Conservation (phyloP, 1,140 invertebrate genomes). For the Limonius californicus region DNA sequence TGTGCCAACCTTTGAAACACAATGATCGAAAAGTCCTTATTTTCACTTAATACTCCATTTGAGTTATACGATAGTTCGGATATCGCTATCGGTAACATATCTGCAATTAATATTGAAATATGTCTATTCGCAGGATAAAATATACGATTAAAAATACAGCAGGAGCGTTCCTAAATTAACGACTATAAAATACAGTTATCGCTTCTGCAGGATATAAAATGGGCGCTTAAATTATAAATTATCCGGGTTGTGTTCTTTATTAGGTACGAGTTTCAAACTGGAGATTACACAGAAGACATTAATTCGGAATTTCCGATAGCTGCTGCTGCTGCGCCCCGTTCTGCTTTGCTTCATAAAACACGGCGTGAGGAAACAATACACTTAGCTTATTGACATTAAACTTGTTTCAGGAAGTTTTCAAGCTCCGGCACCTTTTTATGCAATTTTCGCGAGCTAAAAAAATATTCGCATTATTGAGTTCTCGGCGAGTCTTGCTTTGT, state of each 20-base stretch:
- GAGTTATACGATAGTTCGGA: background rate
- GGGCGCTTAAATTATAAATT: slow-evolving; percentile 19
- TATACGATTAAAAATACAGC: background rate
- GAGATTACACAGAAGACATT: slow-evolving; percentile 36
- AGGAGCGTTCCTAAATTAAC: slow-evolving; percentile 4
- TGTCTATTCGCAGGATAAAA: background rate
- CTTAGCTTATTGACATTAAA: slow-evolving; percentile 22
- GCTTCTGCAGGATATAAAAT: background rate
- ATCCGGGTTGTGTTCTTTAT: slow-evolving; percentile 22
- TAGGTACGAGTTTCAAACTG: slow-evolving; percentile 24
- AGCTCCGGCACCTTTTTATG: background rate
- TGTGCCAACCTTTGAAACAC: too few relatives aligned
- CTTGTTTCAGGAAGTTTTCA: slow-evolving; percentile 19
- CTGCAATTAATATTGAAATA: background rate
- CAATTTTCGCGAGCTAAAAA: slow-evolving; percentile 3
- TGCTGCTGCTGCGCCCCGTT: background rate
- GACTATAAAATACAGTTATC: slow-evolving; percentile 14
- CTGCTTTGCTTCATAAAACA: slow-evolving; percentile 20
- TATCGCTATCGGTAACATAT: too few relatives aligned
- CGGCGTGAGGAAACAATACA: slow-evolving; percentile 21
- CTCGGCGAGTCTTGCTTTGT: background rate
- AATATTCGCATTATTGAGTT: background rate
- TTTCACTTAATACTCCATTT: background rate
- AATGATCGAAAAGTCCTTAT: background rate
- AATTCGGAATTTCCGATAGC: slow-evolving; percentile 35